phyloP scores from a whole-genome alignment of 2,888 invertebrate genomes.

The Phortica magna region DNA sequence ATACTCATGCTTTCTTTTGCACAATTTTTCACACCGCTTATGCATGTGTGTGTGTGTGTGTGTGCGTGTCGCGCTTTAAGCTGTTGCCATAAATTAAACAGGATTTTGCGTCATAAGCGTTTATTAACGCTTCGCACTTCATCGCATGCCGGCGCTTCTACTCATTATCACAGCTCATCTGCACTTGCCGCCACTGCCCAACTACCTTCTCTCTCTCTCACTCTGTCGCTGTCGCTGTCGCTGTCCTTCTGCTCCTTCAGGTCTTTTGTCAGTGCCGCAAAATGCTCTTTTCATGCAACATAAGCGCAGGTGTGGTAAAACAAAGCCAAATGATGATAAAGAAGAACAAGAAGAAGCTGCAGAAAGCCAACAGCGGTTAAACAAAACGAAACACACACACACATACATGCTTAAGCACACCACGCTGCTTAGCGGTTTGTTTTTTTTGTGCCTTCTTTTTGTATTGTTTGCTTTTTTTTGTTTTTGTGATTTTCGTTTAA shows the following conservation, averaged over 20 bases:
- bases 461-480: conserved; percentile 13
- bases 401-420: not conserved
- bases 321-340: too few species aligned
- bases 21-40: too few species aligned
- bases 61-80: not conserved
- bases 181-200: not conserved
- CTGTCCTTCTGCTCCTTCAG: not conserved
- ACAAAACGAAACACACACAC: not conserved
- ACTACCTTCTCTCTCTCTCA: not conserved
- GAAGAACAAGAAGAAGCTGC: too few species aligned
- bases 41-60: too few species aligned
- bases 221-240: not conserved
- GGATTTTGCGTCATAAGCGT: conserved; percentile 10
- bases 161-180: not conserved
- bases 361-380: too few species aligned
- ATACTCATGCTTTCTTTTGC: too few species aligned
- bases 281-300: too few species aligned
- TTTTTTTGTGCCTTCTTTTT: not conserved
- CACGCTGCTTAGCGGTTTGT: too few species aligned
- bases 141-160: too few species aligned
- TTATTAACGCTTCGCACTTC: not conserved
- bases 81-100: conserved; percentile 10
- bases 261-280: not conserved
- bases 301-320: too few species aligned
- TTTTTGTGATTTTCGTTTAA: conserved; percentile 23